Evolutionary conservation across 37 sponge, comb jelly and placozoan species (phyloP).

Genomic region (Haliclona indistincta): DNA sequence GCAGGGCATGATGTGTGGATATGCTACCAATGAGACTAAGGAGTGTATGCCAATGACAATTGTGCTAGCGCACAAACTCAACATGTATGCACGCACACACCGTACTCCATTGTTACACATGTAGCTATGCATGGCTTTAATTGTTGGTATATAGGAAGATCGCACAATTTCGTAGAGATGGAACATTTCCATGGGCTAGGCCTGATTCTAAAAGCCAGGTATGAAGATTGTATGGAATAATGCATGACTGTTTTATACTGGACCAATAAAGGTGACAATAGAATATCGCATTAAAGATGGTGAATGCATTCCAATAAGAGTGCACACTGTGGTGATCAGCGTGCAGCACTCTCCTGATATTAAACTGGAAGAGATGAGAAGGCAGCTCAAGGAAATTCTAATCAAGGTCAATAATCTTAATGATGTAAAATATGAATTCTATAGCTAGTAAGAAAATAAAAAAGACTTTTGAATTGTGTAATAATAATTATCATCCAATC

Average conservation of each 20-base stretch:
- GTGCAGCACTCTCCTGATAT: slow-evolving; percentile 71
- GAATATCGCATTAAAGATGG: slow-evolving; percentile 67
- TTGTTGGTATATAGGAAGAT: slow-evolving; percentile 35
- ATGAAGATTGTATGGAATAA: no score
- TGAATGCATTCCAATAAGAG: slow-evolving; percentile 51
- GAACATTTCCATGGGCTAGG: slow-evolving; percentile 77
- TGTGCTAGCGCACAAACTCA: slow-evolving; percentile 76
- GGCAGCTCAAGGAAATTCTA: slow-evolving; percentile 70
- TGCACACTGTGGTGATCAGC: slow-evolving; percentile 85
- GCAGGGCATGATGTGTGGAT: slow-evolving; percentile 93
- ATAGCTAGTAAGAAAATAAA: no score
- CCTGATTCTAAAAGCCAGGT: slow-evolving; percentile 84
- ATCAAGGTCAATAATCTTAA: slow-evolving; percentile 60
- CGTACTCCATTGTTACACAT: neutral
- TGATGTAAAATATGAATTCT: no score
- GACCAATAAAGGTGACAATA: slow-evolving; percentile 70
- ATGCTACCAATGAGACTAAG: slow-evolving; percentile 91
- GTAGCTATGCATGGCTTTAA: neutral
- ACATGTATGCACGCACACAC: slow-evolving; percentile 22
- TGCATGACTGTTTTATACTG: no score
- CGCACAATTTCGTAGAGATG: slow-evolving; percentile 72
- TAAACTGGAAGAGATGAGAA: slow-evolving; percentile 50
- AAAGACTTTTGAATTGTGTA: neutral
- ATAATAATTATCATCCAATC: neutral
- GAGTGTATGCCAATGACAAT: slow-evolving; percentile 90